A percentile compares a stretch with the other conserved stretches of the same genome.
These are phyloP conservation scores for Nasonia giraulti DNA, from an alignment of 1,140 invertebrate genomes.

Conservation along the genomic window DNA sequence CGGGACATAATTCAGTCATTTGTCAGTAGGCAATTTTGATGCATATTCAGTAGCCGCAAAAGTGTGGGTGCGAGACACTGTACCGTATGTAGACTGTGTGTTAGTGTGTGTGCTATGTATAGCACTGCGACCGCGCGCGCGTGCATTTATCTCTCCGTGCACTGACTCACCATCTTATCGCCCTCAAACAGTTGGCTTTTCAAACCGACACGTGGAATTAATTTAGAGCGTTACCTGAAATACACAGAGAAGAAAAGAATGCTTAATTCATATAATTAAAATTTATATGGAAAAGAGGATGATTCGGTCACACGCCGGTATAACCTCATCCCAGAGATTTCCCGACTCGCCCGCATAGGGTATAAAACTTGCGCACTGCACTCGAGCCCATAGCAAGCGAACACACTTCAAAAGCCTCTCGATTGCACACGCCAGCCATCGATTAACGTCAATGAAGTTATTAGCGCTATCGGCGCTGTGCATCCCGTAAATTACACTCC, in stretches of 20 bases:
- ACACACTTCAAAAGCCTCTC: background rate
- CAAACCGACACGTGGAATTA: background rate
- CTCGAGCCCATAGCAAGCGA: too few species aligned
- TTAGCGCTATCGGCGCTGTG: slow-evolving; percentile 66
- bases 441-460: slow-evolving; percentile 60
- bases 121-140: background rate
- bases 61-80: background rate
- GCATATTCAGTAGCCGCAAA: slow-evolving; percentile 22
- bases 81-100: too few species aligned
- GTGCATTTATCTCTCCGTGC: slow-evolving; percentile 27
- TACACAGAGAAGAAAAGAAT: slow-evolving; percentile 12
- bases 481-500: slow-evolving; percentile 61
- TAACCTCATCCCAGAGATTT: too few species aligned
- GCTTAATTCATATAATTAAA: background rate
- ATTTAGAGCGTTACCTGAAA: slow-evolving; percentile 46
- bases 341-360: too few species aligned
- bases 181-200: slow-evolving; percentile 28
- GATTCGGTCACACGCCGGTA: too few species aligned
- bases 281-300: background rate
- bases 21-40: slow-evolving; percentile 31
- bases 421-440: background rate
- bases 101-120: background rate
- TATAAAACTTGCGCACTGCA: background rate
- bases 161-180: slow-evolving; percentile 50
- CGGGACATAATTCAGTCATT: slow-evolving; percentile 37